A percentile compares a stretch with the other conserved stretches of the same genome.
phyloP scores from a whole-genome alignment of 2,888 invertebrate species.

The Psylliodes chrysocephalus region DNA sequence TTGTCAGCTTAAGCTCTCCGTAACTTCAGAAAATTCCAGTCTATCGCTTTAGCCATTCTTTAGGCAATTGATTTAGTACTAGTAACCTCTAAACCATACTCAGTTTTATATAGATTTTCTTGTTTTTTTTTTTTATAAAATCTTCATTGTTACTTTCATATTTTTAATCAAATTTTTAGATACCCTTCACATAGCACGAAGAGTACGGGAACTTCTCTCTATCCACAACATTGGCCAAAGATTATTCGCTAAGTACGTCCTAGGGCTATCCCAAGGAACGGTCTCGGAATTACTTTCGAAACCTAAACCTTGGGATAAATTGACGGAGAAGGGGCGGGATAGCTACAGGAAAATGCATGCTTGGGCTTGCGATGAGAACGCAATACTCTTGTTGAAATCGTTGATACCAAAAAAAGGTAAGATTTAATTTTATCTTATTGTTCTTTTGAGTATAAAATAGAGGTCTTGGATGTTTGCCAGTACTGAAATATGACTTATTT shows the following conservation, averaged over 20 bases:
- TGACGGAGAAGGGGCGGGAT: constrained; percentile 99
- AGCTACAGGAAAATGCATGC: constrained; percentile 99
- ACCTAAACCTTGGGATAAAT: constrained; percentile 99
- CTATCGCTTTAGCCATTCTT: too few relatives aligned
- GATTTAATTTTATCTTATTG: constrained; percentile 52
- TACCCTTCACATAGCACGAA: constrained; percentile 92
- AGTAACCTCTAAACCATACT: too few relatives aligned
- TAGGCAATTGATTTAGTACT: too few relatives aligned
- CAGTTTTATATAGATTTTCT: too few relatives aligned
- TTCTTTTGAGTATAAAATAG: too few relatives aligned
- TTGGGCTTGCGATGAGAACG: constrained; percentile 98
- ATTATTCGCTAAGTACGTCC: constrained; percentile 97
- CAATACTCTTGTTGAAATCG: constrained; percentile 96
- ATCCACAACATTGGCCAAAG: constrained; percentile 99
- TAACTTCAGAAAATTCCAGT: too few relatives aligned
- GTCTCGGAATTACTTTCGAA: constrained; percentile 98
- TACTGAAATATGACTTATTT: too few relatives aligned
- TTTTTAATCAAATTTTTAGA: too few relatives aligned
- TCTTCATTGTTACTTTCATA: too few relatives aligned
- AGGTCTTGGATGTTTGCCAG: background rate
- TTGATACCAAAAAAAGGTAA: constrained; percentile 98
- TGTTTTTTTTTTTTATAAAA: too few relatives aligned
- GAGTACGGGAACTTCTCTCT: constrained; percentile 92
- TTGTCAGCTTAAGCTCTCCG: too few relatives aligned
- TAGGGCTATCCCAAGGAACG: constrained; percentile 96